These are phyloP conservation scores for Lydus trimaculatus DNA, from an alignment of 2,888 invertebrate genomes.

Conservation along the genomic window DNA sequence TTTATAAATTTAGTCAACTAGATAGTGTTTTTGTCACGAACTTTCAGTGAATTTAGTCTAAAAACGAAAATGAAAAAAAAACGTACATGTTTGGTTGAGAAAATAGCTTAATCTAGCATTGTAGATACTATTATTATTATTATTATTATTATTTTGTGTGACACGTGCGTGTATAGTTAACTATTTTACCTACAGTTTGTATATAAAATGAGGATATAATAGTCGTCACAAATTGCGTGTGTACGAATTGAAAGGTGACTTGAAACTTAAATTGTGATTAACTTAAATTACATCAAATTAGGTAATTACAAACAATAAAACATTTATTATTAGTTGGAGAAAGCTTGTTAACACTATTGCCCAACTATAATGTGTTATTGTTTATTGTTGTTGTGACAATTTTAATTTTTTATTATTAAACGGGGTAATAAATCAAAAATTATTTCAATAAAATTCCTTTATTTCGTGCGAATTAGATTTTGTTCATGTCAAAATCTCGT, in stretches of 20 bases:
- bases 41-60: not conserved
- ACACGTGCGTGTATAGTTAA: not conserved
- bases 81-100: not conserved
- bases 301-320: slow-evolving; percentile 19
- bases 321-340: not conserved
- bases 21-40: slow-evolving; percentile 1
- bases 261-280: slow-evolving; percentile 14
- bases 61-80: not conserved
- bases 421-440: not conserved
- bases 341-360: not conserved
- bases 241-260: slow-evolving; percentile 14
- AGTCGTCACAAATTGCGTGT: slow-evolving; percentile 23
- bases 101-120: not conserved
- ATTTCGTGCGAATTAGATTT: not conserved
- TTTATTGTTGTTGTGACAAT: not conserved
- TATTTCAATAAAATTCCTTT: not conserved
- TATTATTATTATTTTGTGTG: not conserved
- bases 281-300: slow-evolving; percentile 23
- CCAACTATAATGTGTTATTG: not conserved
- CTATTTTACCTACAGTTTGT: not conserved
- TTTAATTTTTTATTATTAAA: not conserved
- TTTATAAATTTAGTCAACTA: not conserved
- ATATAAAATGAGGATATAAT: not conserved
- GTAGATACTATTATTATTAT: not conserved
- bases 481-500: not conserved